A percentile compares a stretch with the other conserved stretches of the same genome.
phyloP scores from a whole-genome alignment of 1,140 invertebrate genomes.

The Zeugodacus cucurbitae region DNA sequence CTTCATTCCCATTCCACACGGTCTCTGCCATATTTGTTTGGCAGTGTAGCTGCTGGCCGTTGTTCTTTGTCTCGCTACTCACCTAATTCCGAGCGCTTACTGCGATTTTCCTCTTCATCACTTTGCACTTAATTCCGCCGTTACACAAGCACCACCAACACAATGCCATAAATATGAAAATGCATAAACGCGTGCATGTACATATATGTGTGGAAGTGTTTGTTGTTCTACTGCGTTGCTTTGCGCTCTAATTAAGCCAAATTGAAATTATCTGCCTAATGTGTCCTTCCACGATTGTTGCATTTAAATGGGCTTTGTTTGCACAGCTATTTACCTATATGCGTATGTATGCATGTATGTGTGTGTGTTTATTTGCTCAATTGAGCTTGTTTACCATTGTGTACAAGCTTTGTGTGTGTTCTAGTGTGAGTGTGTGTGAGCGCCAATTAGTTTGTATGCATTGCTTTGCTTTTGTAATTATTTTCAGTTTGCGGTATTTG shows the following conservation, averaged over 20 bases:
- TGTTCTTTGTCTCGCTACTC: neutral
- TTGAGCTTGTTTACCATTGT: too few species aligned
- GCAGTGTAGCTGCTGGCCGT: neutral
- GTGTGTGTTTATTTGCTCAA: neutral
- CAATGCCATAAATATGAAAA: neutral
- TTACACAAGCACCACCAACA: neutral
- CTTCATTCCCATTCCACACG: neutral
- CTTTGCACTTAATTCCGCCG: neutral
- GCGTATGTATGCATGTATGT: too few species aligned
- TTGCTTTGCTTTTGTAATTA: neutral
- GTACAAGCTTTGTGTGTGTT: too few species aligned
- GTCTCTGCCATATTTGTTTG: neutral
- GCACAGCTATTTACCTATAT: neutral
- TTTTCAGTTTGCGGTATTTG: neutral
- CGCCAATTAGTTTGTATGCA: neutral
- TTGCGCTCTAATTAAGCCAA: constrained; percentile 25
- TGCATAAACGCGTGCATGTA: neutral
- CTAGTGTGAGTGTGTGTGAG: neutral
- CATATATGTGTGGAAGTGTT: neutral
- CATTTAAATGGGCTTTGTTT: neutral
- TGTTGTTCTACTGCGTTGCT: neutral
- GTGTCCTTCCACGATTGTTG: constrained; percentile 4
- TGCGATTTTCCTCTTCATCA: constrained; percentile 11
- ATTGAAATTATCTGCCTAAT: constrained; percentile 30
- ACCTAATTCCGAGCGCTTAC: neutral